These are phyloP conservation scores for Electrophaes corylata DNA, from an alignment of 2,888 invertebrate genomes.

Conservation along the genomic window DNA sequence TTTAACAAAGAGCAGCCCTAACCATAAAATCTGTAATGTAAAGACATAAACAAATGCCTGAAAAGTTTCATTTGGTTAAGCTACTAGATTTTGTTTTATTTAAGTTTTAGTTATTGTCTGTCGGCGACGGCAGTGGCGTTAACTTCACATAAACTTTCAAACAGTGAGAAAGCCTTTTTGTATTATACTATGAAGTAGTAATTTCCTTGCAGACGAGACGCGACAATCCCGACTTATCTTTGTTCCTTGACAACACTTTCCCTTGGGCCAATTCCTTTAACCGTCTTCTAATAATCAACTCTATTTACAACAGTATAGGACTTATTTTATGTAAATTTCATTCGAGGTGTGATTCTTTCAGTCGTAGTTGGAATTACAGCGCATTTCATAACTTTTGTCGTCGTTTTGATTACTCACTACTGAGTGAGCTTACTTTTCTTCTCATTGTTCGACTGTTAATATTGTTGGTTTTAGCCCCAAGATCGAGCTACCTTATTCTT, in stretches of 20 bases:
- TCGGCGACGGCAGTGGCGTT: conserved; percentile 1
- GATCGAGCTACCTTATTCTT: conserved; percentile 3
- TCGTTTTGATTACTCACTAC: conserved; percentile 73
- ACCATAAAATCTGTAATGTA: too few species aligned
- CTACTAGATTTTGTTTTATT: neutral
- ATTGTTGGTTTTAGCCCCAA: conserved; percentile 5
- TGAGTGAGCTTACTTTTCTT: conserved; percentile 50
- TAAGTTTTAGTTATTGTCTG: conserved; percentile 12
- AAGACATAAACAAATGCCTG: conserved; percentile 10
- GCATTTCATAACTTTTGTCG: conserved; percentile 74
- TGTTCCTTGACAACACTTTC: conserved; percentile 81
- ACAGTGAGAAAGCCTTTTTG: conserved; percentile 62
- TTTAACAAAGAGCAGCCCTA: too few species aligned
- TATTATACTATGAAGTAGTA: conserved; percentile 66
- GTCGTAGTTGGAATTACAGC: conserved; percentile 67
- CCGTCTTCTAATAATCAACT: conserved; percentile 12
- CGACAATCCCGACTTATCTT: conserved; percentile 80
- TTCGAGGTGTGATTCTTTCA: conserved; percentile 29
- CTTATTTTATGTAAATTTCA: conserved; percentile 4
- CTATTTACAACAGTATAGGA: conserved; percentile 12
- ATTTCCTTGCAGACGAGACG: conserved; percentile 72
- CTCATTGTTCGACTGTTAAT: conserved; percentile 20
- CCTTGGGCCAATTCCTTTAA: conserved; percentile 56
- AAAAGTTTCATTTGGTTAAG: neutral
- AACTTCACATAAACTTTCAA: conserved; percentile 47